These are phyloP conservation scores for Zaprionus bogoriensis DNA, from an alignment of 2,888 invertebrate genomes.

Conservation along the genomic window DNA sequence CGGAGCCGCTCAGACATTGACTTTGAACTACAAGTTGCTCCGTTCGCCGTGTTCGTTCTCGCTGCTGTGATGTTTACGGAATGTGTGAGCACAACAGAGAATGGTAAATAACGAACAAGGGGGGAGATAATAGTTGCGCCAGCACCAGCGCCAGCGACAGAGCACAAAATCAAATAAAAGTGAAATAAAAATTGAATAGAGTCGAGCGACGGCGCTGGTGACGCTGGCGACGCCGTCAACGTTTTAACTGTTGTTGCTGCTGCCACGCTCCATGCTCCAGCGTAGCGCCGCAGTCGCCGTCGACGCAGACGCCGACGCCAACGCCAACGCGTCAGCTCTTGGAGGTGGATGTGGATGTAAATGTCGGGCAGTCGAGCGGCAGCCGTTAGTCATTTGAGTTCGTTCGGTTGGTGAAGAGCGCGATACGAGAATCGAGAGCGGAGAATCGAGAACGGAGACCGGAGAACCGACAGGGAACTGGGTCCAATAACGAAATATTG, in stretches of 20 bases:
- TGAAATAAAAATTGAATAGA: constrained; percentile 60
- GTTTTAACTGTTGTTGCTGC: neutral
- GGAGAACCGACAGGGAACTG: neutral
- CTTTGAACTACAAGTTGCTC: constrained; percentile 68
- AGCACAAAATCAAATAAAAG: constrained; percentile 51
- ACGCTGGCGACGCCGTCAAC: constrained; percentile 11
- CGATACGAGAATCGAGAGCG: constrained; percentile 8
- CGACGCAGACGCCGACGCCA: constrained; percentile 28
- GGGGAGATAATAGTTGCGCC: constrained; percentile 52
- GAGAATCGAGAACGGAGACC: constrained; percentile 13
- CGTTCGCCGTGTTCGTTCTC: neutral
- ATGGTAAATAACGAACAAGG: constrained; percentile 42
- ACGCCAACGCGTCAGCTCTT: constrained; percentile 46
- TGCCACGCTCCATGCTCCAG: constrained; percentile 20
- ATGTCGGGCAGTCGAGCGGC: constrained; percentile 66
- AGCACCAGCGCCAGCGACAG: constrained; percentile 7
- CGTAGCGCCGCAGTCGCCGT: constrained; percentile 19
- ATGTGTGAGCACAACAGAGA: constrained; percentile 75
- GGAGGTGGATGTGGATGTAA: constrained; percentile 54
- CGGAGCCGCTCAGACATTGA: constrained; percentile 57
- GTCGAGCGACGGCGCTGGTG: constrained; percentile 11
- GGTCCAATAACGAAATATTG: neutral
- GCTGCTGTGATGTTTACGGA: constrained; percentile 70
- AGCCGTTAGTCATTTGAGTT: constrained; percentile 75
- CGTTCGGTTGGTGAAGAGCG: constrained; percentile 68